A percentile compares a stretch with the other conserved stretches of the same genome.
Conservation (phyloP, 2,113 vertebrate genomes). For the Phaethon lepturus region DNA sequence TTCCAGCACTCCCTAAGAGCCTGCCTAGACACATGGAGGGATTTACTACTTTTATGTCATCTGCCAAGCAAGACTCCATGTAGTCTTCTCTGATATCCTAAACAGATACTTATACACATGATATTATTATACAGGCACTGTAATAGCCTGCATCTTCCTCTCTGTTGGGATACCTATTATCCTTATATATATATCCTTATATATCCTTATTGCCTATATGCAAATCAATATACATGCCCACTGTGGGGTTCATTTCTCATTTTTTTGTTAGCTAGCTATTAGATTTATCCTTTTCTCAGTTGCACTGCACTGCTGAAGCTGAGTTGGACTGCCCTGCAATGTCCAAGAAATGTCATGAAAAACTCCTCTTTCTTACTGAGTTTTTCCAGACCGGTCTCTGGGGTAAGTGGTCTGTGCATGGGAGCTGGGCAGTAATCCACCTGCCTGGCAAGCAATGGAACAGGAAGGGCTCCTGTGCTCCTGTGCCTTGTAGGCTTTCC, state of each 20-base stretch:
- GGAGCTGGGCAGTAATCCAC: not conserved
- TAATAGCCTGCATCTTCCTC: not conserved
- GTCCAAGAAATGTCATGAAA: not conserved
- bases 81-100: not conserved
- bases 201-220: no score
- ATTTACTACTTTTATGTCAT: not conserved
- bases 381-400: not conserved
- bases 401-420: not conserved
- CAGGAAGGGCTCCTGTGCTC: rapidly evolving
- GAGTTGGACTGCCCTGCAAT: not conserved
- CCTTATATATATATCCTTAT: no score
- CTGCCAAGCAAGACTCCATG: not conserved
- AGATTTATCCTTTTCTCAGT: not conserved
- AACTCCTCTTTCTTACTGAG: not conserved
- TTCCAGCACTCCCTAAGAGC: not conserved
- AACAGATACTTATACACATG: not conserved
- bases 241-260: not conserved
- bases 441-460: not conserved
- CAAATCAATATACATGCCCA: not conserved
- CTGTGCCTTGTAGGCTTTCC: not conserved
- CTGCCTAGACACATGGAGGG: not conserved
- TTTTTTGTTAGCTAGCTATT: not conserved
- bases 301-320: not conserved
- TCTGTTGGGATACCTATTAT: not conserved
- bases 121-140: not conserved